Evolutionary conservation across 2,113 vertebrate genomes (phyloP), one percentile per base, ranked within the genome.

Genomic region (Glaucomys volans): DNA sequence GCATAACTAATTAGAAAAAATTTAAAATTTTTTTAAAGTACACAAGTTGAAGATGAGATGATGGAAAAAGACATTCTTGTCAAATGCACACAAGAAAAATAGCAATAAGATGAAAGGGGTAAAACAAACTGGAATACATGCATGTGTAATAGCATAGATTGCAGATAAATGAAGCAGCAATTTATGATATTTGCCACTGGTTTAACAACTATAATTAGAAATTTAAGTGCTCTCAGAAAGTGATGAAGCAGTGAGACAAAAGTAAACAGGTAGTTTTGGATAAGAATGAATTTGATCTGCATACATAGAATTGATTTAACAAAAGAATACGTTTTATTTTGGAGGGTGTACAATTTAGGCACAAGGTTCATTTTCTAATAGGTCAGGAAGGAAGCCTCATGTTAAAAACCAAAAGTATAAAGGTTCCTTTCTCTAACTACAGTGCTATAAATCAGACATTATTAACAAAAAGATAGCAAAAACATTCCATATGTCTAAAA

Each of bases 381-480:
- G 14, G 2, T 72, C 50, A 66, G 40, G 52, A 88, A 93, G 50
- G 57, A 76, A 82, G 35, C 35, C 32, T 77, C 32, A 87, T 95
- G 82, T 16, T 47, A 85, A 74, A 30, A 72, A 28, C 32, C 20
- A 84, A 26, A 28, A 52, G 10, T 67, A 10, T 84, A 87, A 74
- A 82, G 50, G 10, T 67, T 59, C 22, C 83, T 79, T 84, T 66
- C 18, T 79, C 5, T 75, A 82, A 89, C 79, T 37, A n/a, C 2
- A 59, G 59, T 52, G 9, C 28, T 90, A 54, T 84, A 50, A 94
- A 83, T 85, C 44, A 62, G 13, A 80, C 50, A 26, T 47, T 54
- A 28, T 77, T 95, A 93, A 94, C 30, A 91, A 40, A 93, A 85
- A 87, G 52, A 74, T 47, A 90, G 42, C 66, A 79, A 40, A 94